Evolutionary conservation across 1,140 invertebrate species (phyloP).

Genomic region (Drosophila kanapiae): DNA sequence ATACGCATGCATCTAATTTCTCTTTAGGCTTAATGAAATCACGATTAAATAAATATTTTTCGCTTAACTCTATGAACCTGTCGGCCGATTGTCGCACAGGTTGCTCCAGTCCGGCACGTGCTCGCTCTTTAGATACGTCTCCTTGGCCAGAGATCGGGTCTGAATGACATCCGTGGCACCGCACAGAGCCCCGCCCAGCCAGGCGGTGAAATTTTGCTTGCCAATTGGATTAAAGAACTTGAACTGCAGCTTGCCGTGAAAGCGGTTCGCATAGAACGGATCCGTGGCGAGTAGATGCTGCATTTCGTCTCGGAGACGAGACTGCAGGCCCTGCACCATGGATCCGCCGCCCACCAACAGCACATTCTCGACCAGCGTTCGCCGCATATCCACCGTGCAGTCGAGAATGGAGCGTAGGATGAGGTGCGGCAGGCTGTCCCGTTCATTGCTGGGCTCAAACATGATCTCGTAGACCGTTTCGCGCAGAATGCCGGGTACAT

Average conservation of each 20-base stretch:
- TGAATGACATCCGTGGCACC: constrained; percentile 92
- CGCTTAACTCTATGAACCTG: constrained; percentile 46
- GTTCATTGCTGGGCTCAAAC: constrained; percentile 94
- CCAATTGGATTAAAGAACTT: constrained; percentile 91
- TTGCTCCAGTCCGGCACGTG: constrained; percentile 94
- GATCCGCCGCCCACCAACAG: constrained; percentile 93
- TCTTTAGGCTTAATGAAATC: constrained; percentile 10
- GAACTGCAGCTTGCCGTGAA: constrained; percentile 86
- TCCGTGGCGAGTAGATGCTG: constrained; percentile 87
- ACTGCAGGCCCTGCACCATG: constrained; percentile 92
- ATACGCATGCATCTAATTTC: background rate
- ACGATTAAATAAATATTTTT: constrained; percentile 18
- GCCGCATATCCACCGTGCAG: constrained; percentile 92
- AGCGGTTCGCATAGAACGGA: constrained; percentile 88
- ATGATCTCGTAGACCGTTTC: constrained; percentile 93
- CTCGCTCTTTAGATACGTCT: constrained; percentile 90
- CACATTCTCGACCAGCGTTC: constrained; percentile 92
- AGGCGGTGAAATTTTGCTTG: constrained; percentile 93
- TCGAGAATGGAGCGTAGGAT: constrained; percentile 92
- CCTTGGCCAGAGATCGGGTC: constrained; percentile 90
- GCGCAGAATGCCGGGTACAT: constrained; percentile 90
- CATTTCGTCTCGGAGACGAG: constrained; percentile 91
- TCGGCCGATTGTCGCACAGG: constrained; percentile 88
- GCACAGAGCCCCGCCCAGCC: constrained; percentile 95
- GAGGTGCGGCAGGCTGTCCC: constrained; percentile 93